phyloP scores from a whole-genome alignment of 2,113 vertebrate genomes.

The Dasypus novemcinctus region DNA sequence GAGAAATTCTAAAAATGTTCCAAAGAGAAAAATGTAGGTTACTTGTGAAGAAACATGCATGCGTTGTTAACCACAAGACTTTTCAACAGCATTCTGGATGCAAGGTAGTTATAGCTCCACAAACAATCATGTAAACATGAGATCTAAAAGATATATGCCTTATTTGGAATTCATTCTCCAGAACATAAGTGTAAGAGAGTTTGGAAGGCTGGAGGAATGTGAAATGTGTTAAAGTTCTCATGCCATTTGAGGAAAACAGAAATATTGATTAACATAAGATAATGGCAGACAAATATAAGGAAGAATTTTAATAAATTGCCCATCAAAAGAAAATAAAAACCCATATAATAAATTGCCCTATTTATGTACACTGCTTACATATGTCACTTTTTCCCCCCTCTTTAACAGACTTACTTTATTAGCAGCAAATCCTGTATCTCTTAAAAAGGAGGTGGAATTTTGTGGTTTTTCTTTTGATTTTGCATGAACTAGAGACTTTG shows the following conservation, averaged over 20 bases:
- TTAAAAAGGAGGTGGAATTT: constrained; percentile 55
- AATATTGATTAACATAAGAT: neutral
- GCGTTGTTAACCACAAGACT: neutral
- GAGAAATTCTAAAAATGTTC: neutral
- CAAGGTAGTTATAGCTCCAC: neutral
- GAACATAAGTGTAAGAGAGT: neutral
- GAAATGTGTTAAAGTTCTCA: neutral
- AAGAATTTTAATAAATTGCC: neutral
- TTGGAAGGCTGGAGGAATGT: neutral
- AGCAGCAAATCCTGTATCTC: constrained; percentile 59
- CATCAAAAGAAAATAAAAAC: no score
- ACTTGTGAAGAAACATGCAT: neutral
- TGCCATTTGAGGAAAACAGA: neutral
- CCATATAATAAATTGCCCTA: neutral
- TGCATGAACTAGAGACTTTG: constrained; percentile 27
- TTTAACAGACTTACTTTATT: constrained; percentile 52
- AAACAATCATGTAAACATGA: neutral
- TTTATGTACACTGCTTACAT: constrained; percentile 25
- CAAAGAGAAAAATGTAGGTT: neutral
- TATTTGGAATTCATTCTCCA: neutral
- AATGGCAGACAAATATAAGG: neutral
- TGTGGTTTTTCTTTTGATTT: constrained; percentile 66
- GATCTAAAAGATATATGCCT: neutral
- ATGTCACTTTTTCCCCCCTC: constrained; percentile 41
- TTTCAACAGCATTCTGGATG: neutral